Evolutionary conservation across 2,113 vertebrate species (phyloP).

Genomic region (Mirza zaza): DNA sequence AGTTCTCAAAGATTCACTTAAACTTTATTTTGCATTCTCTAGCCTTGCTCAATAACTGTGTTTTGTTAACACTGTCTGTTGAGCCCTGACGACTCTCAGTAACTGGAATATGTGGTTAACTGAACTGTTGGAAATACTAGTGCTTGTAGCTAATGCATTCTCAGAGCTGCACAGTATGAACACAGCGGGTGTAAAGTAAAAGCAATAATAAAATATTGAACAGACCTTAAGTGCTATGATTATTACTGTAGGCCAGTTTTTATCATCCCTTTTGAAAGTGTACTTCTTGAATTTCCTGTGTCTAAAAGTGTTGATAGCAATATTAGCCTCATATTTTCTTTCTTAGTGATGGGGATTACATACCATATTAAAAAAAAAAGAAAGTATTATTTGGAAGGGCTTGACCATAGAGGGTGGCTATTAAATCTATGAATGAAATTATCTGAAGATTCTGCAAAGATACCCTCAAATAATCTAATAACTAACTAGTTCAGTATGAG

Average conservation of each 20-base stretch:
- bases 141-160: conserved; percentile 80
- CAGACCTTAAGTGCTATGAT: conserved; percentile 81
- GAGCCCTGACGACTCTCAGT: conserved; percentile 60
- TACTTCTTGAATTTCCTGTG: conserved; percentile 71
- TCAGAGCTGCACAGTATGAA: conserved; percentile 76
- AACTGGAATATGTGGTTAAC: conserved; percentile 79
- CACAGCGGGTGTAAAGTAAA: conserved; percentile 83
- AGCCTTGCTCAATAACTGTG: conserved; percentile 48
- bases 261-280: conserved; percentile 74
- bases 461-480: neutral
- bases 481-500: neutral
- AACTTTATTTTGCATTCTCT: conserved; percentile 59
- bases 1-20: conserved; percentile 45
- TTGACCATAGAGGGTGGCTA: neutral
- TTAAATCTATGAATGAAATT: conserved; percentile 34
- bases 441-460: neutral
- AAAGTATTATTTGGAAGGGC: conserved; percentile 44
- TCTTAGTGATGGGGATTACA: conserved; percentile 64
- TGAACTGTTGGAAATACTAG: conserved; percentile 66
- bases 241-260: conserved; percentile 81
- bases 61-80: conserved; percentile 78
- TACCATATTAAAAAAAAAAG: neutral
- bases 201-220: conserved; percentile 86
- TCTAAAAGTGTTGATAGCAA: conserved; percentile 76
- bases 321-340: conserved; percentile 77